These are phyloP conservation scores for Mormyrus proboscirostris DNA, from an alignment of 2,797 vertebrate species.

Conservation along the genomic window DNA sequence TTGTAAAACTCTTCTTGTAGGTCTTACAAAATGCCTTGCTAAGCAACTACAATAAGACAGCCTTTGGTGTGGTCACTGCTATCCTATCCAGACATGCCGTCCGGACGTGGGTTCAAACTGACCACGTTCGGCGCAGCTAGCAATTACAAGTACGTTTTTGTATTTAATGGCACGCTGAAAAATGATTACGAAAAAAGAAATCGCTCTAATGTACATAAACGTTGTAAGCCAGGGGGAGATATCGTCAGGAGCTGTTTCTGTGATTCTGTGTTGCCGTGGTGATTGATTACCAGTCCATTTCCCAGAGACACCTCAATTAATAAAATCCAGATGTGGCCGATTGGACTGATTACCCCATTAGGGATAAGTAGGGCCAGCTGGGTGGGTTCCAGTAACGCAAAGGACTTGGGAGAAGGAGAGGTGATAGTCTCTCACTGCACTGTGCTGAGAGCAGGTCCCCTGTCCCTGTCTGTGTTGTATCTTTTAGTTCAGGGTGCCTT, in stretches of 20 bases:
- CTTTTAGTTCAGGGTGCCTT: not conserved
- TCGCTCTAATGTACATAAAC: not conserved
- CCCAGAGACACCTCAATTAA: constrained; percentile 1
- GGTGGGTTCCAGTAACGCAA: not conserved
- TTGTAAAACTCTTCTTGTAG: not conserved
- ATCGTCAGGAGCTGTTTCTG: not conserved
- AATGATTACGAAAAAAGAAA: not conserved
- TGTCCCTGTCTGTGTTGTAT: not conserved
- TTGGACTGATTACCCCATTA: constrained; percentile 5
- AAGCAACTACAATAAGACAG: not conserved
- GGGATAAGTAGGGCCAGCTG: not conserved
- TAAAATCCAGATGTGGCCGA: not conserved
- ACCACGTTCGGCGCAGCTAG: not conserved
- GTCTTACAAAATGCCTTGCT: not conserved
- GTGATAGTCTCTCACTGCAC: not conserved
- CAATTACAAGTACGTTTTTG: not conserved
- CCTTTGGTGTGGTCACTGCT: not conserved
- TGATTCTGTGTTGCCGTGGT: not conserved
- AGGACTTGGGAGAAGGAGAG: not conserved
- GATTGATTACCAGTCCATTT: not conserved
- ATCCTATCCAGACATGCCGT: not conserved
- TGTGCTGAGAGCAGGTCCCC: not conserved
- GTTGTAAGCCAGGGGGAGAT: not conserved
- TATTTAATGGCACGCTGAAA: not conserved
- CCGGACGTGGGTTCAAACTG: not conserved